A percentile compares a stretch with the other conserved stretches of the same genome.
Conservation (phyloP, 2,888 invertebrate species). For the Neoitamus cyanurus region DNA sequence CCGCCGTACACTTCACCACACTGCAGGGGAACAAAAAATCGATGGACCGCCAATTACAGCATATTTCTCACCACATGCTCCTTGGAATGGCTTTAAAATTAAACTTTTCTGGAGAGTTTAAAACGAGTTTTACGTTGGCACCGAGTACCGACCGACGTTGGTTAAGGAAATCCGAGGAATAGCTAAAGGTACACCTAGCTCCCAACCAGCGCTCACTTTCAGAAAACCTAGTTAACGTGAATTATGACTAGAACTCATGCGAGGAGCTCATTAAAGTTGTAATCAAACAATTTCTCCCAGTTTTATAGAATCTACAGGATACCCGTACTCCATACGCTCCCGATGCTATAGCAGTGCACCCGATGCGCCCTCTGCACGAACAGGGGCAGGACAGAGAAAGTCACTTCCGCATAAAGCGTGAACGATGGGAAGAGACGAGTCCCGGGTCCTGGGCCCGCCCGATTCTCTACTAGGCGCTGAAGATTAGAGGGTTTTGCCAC, state of each 20-base stretch:
- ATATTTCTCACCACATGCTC: background rate
- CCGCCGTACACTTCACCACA: too few species aligned
- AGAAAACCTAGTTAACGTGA: slow-evolving; percentile 26
- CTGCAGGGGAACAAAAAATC: background rate
- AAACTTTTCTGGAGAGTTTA: background rate
- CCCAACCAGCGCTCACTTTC: background rate
- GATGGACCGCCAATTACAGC: background rate
- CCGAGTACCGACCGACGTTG: too few species aligned
- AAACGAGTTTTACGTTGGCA: background rate
- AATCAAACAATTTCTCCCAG: slow-evolving; percentile 33
- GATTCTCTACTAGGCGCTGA: background rate
- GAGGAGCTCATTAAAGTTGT: slow-evolving; percentile 29
- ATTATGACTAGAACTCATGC: slow-evolving; percentile 25
- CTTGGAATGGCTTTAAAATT: background rate
- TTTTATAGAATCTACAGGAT: background rate
- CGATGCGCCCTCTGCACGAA: background rate
- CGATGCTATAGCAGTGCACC: background rate
- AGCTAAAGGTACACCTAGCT: background rate
- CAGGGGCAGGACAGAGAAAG: slow-evolving; percentile 27
- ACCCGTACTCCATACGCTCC: background rate
- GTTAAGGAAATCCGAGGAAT: too few species aligned
- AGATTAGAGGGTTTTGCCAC: slow-evolving; percentile 1
- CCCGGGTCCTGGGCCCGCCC: background rate
- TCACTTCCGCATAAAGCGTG: slow-evolving; percentile 26
- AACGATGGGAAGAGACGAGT: background rate